Evolutionary conservation across 2,113 vertebrate species (phyloP), one percentile per base, ranked within the genome.

Genomic region (Prunella himalayana): DNA sequence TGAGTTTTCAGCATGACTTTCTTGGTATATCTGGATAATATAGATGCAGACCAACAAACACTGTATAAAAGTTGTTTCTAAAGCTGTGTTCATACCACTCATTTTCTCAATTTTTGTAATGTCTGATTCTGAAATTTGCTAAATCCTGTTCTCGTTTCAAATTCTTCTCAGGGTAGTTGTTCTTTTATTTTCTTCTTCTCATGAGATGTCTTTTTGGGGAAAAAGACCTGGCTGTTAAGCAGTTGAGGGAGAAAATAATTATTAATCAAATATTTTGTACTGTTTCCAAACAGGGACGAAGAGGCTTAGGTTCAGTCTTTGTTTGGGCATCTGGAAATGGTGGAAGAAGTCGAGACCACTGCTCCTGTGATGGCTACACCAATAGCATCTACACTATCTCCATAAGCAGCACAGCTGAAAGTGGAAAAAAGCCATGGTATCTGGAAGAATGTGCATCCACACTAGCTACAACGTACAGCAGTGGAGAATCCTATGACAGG

Each of bases 321-420:
- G 99, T 99, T 18, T 99, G 99, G 99, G 99, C 99, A 5, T 99
- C 99, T 41, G 99, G 99, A 86, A 99, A 99, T 49, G 99, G 99
- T 5, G 99, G 99, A 39, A 98, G 99, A 83, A 99, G 99, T 98
- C 98, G 99, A 92, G 99, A 99, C 96, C 99, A 99, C 96, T 99
- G 99, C 90, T 99, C 99, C 41, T 99, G 99, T 59, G 99, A 99
- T 4, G 99, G 99, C 89, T 99, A 99, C 97, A 99, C 99, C 96
- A 99, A 99, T 93, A 99, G 99, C 95, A 99, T 99, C 97, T 99
- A 99, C 94, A 99, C 99, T 87, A 99, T 99, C 96, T 99, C 99
- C 88, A 99, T 99, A 95, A 99, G 99, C 97, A 99, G 99, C 97
- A 99, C 99, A 9, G 99, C 99, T 3, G 99, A 99, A 96, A 99